Conservation (phyloP, 2,113 vertebrate species). For the Indicator indicator region DNA sequence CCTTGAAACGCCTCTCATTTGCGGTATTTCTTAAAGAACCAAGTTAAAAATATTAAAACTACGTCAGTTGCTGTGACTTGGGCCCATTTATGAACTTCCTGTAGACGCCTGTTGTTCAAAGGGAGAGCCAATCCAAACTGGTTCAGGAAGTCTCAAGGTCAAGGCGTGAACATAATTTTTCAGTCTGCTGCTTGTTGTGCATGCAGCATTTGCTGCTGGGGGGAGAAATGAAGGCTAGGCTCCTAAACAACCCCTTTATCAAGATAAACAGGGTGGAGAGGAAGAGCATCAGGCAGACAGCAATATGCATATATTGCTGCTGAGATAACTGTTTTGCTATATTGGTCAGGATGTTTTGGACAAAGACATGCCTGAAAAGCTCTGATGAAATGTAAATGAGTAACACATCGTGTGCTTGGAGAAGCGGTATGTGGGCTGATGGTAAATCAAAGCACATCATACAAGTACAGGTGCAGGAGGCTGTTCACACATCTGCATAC, state of each 20-base stretch:
- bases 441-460: background rate
- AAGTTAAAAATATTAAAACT: constrained; percentile 64
- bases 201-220: background rate
- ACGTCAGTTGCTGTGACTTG: constrained; percentile 61
- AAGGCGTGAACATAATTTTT: constrained; percentile 46
- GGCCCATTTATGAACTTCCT: constrained; percentile 64
- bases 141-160: constrained; percentile 64
- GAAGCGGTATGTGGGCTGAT: background rate
- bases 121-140: constrained; percentile 63
- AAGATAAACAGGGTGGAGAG: constrained; percentile 20
- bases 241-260: background rate
- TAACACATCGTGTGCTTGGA: background rate
- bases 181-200: constrained; percentile 33
- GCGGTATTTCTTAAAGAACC: constrained; percentile 24
- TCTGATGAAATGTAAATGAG: background rate
- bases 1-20: constrained; percentile 4
- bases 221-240: background rate
- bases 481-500: background rate
- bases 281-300: constrained; percentile 10
- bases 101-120: constrained; percentile 39
- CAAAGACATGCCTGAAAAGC: background rate
- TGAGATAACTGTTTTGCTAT: background rate
- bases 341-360: constrained; percentile 9
- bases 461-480: background rate
- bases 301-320: background rate